Conservation (phyloP, 2,113 vertebrate species). For the Oreochromis niloticus region DNA sequence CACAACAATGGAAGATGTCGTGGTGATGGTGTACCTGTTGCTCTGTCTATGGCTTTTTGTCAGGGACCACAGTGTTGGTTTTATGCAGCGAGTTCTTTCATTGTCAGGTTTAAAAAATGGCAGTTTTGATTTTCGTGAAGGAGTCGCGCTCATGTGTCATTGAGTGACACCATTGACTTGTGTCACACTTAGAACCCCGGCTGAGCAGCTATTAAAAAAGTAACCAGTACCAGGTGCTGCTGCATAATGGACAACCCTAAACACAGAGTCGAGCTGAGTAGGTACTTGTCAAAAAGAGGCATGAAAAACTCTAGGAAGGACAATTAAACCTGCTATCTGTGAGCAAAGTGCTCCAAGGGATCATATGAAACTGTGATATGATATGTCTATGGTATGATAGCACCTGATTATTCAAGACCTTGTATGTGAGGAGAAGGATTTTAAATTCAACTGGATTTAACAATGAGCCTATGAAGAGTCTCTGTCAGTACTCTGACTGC, state of each 20-base stretch:
- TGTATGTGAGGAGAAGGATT: background rate
- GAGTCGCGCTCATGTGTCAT: background rate
- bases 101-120: background rate
- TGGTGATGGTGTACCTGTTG: background rate
- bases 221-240: background rate
- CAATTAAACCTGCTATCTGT: background rate
- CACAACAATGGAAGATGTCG: background rate
- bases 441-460: background rate
- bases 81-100: background rate
- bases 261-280: background rate
- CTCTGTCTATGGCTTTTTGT: background rate
- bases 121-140: background rate
- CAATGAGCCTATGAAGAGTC: background rate
- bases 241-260: accelerated
- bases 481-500: background rate
- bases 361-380: background rate
- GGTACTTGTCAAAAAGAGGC: background rate
- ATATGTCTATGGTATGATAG: background rate
- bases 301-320: background rate
- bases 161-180: background rate
- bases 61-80: background rate
- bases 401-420: background rate
- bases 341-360: background rate
- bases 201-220: background rate
- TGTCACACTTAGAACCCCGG: background rate